Percentiles rank a stretch among this genome's conserved stretches.
phyloP scores from a whole-genome alignment of 2,113 vertebrate genomes.

The Percina caprodes region DNA sequence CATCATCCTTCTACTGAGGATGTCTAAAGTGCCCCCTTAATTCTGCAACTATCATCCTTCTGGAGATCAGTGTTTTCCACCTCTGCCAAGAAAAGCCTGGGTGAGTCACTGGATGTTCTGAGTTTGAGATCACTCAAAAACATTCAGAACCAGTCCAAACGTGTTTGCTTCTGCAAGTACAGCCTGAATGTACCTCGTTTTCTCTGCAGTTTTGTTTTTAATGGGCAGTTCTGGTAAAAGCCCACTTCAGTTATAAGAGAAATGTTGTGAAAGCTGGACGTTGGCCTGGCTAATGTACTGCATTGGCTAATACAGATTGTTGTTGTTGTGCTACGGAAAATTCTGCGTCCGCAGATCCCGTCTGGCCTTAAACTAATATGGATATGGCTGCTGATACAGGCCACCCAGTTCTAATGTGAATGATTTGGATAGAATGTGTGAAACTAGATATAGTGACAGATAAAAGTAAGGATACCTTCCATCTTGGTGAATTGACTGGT shows the following conservation, averaged over 20 bases:
- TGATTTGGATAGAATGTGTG: background rate
- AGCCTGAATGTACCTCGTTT: slow-evolving; percentile 8
- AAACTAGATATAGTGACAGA: background rate
- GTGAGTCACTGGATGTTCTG: background rate
- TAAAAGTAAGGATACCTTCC: background rate
- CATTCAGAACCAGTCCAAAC: background rate
- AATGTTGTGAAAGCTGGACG: background rate
- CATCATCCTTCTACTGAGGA: background rate
- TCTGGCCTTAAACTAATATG: too few relatives aligned
- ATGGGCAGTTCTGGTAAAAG: background rate
- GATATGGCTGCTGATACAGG: too few relatives aligned
- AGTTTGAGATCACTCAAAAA: background rate
- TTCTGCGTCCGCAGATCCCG: too few relatives aligned
- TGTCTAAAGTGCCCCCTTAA: background rate
- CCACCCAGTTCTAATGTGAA: background rate
- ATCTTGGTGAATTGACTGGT: background rate
- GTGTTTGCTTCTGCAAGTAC: background rate
- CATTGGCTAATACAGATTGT: too few relatives aligned
- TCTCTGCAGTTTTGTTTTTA: background rate
- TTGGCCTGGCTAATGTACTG: too few relatives aligned
- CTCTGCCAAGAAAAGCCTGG: slow-evolving; percentile 7
- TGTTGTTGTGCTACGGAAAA: too few relatives aligned
- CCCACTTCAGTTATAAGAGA: background rate
- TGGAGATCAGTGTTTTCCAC: background rate
- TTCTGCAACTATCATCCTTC: background rate